These are phyloP conservation scores for Corydoras sp. DNA, from an alignment of 2,113 vertebrate genomes.

Conservation along the genomic window DNA sequence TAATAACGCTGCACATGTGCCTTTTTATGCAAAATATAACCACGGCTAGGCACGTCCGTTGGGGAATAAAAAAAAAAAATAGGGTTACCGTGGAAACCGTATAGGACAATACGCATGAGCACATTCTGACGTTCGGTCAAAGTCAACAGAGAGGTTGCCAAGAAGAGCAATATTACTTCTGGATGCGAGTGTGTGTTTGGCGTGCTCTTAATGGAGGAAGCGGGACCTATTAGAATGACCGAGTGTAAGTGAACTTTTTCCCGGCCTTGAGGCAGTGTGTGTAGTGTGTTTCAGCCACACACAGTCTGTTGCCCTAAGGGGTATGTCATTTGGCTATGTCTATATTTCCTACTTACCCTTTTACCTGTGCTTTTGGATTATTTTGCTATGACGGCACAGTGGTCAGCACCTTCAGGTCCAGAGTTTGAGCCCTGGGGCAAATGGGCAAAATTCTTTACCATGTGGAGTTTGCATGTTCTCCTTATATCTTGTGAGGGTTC, in stretches of 20 bases:
- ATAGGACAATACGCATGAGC: constrained; percentile 47
- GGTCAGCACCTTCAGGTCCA: too few species aligned
- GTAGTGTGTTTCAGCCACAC: constrained; percentile 44
- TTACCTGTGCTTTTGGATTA: too few species aligned
- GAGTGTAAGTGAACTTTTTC: constrained; percentile 48
- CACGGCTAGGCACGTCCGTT: constrained; percentile 36
- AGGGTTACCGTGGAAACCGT: constrained; percentile 56
- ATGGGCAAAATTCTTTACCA: too few species aligned
- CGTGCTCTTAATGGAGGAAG: constrained; percentile 58
- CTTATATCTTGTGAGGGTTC: too few species aligned
- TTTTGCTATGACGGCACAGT: too few species aligned
- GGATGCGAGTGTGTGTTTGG: constrained; percentile 37
- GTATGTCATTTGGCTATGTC: too few species aligned
- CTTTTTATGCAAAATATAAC: constrained; percentile 38
- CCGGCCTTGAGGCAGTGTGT: constrained; percentile 41
- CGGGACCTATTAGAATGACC: constrained; percentile 56
- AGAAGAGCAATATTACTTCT: constrained; percentile 54
- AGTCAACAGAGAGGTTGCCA: constrained; percentile 60
- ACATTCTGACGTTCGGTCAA: constrained; percentile 53
- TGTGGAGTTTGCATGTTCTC: too few species aligned
- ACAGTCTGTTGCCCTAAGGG: too few species aligned
- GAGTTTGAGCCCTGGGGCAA: too few species aligned
- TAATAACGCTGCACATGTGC: constrained; percentile 41
- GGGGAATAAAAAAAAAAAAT: constrained; percentile 61
- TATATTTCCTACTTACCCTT: too few species aligned